Base-by-base conservation (phyloP, 2,888 invertebrate genomes). In the Nemotelus pantherinus region DNA sequence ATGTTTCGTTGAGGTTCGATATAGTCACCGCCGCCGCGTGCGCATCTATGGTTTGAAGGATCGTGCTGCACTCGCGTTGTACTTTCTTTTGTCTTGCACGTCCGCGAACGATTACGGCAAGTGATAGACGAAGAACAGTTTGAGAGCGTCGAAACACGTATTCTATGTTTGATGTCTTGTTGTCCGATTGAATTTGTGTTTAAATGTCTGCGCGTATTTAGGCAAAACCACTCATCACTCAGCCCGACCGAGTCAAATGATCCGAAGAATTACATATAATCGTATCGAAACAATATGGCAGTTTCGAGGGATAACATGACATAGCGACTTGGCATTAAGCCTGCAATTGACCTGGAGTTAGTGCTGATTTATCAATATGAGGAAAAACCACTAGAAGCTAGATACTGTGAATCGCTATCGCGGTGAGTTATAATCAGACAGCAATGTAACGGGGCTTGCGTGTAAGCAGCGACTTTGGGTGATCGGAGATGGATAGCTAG, bases 1-100 rank as follows among this genome's bases (percentile, higher is more conserved):
- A 70, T 70, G 70, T 70, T 70, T 55, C 47, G 70, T 55, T 70
- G 70, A 41, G 70, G 70, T 70, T 70, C 70, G 70, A 70, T 70
- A 55, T 70, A 55, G 25, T 25, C 25, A 25, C 25, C 25, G 25
- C 25, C 25, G 70, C 70, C 70, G 53, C 70, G 70, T 70, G 70
- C 70, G 70, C 47, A 55, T 70, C 67, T 55, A 70, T 70, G 70
- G 55, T 25, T 70, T 70, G 70, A 70, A 70, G 70, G 70, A 70
- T 70, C 70, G 70, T 70, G 70, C 25, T 25, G 25, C 70, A 55
- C 70, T 53, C 44, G 70, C 44, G 70, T 41, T 70, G 70, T 55
- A 70, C 70, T 70, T 70, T 70, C 70, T 70, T 70, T 43, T 25
- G 25, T 25, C 41, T 43, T 68, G 53, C 53, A 68, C 47, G 6